A percentile compares a stretch with the other conserved stretches of the same genome.
Evolutionary conservation across 2,888 invertebrate species (phyloP).

Genomic region (Agrotis puta): DNA sequence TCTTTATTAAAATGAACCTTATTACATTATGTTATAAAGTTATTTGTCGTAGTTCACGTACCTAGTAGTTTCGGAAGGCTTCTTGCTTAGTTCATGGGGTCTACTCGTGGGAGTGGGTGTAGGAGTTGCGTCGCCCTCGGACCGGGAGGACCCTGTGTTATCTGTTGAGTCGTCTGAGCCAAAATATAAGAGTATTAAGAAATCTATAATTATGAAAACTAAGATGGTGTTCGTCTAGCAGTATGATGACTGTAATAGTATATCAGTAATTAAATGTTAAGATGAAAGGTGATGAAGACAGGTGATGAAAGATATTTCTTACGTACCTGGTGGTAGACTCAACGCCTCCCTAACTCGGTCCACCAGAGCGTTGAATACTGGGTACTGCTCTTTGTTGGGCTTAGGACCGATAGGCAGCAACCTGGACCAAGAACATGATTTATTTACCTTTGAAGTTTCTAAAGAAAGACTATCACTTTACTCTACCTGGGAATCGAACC

Average conservation of each 20-base stretch:
- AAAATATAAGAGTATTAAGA: no score
- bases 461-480: no score
- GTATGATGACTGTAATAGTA: no score
- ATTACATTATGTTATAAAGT: background rate
- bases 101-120: slow-evolving; percentile 66
- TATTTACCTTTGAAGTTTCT: no score
- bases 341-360: slow-evolving; percentile 95
- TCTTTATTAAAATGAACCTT: no score
- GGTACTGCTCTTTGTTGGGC: slow-evolving; percentile 90
- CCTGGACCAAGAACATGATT: slow-evolving; percentile 72
- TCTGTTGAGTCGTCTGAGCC: slow-evolving; percentile 76
- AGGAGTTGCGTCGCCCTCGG: slow-evolving; percentile 77
- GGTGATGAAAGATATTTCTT: no score
- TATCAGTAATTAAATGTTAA: no score
- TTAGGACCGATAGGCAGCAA: slow-evolving; percentile 95
- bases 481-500: no score
- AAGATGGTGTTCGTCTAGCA: no score
- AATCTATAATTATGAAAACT: no score
- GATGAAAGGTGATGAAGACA: no score
- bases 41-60: slow-evolving; percentile 38
- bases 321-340: slow-evolving; percentile 91
- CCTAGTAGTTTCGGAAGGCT: slow-evolving; percentile 76
- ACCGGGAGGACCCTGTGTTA: slow-evolving; percentile 83
- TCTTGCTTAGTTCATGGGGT: slow-evolving; percentile 80
- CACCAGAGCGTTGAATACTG: slow-evolving; percentile 92